These are phyloP conservation scores for Pyrgilauda ruficollis DNA, from an alignment of 2,113 vertebrate genomes.

Conservation along the genomic window DNA sequence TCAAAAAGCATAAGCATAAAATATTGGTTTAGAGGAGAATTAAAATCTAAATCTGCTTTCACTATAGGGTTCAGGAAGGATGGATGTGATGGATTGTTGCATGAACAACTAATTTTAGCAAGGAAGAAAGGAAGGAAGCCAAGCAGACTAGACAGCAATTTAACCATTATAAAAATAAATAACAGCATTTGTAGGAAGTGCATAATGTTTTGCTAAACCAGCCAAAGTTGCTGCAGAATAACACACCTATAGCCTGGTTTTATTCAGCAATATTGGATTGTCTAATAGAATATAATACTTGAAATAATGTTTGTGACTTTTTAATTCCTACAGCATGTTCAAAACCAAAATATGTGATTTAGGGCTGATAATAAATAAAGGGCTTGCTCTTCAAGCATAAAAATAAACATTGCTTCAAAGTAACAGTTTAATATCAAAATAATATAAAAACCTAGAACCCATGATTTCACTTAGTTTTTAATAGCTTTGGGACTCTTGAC, in stretches of 20 bases:
- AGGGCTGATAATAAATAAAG: background rate
- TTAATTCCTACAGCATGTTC: background rate
- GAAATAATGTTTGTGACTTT: background rate
- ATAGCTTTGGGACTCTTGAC: background rate
- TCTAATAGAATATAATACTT: background rate
- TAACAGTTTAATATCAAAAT: background rate
- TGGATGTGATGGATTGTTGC: background rate
- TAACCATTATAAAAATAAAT: background rate
- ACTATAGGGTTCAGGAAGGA: background rate
- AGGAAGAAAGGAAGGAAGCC: conserved; percentile 17
- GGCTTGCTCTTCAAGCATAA: background rate
- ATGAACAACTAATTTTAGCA: conserved; percentile 5
- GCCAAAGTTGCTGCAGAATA: background rate
- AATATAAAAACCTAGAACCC: background rate
- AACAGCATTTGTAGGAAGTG: background rate
- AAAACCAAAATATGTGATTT: background rate
- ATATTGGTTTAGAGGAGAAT: background rate
- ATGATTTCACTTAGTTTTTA: background rate
- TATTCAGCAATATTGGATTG: background rate
- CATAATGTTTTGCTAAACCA: background rate
- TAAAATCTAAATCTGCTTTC: background rate
- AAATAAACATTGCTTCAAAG: background rate
- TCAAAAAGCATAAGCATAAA: background rate
- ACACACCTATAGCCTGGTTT: background rate
- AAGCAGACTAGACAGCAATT: background rate